A percentile compares a stretch with the other conserved stretches of the same genome.
phyloP scores from a whole-genome alignment of 2,797 vertebrate species.

The Tympanoctomys barrerae region DNA sequence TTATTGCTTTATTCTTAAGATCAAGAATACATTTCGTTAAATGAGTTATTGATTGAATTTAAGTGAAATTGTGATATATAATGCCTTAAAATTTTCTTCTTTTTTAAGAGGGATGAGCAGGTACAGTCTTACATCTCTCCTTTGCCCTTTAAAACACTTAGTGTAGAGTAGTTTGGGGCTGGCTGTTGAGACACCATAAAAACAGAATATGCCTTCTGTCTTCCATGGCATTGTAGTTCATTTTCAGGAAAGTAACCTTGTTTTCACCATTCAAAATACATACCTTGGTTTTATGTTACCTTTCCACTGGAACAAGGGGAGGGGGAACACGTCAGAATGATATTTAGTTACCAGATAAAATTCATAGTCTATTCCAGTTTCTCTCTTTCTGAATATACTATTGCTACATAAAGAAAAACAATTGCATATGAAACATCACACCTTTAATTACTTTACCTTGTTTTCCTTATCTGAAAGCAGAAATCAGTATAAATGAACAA shows the following conservation, averaged over 20 bases:
- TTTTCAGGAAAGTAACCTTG: neutral
- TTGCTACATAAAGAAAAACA: neutral
- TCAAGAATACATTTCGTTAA: neutral
- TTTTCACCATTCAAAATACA: neutral
- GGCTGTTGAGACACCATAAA: neutral
- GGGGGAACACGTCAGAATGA: neutral
- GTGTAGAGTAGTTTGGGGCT: neutral
- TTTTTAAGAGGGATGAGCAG: neutral
- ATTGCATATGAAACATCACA: neutral
- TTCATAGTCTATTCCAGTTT: neutral
- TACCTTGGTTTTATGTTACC: neutral
- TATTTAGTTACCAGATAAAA: neutral
- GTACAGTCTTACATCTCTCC: neutral
- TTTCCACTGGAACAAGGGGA: constrained; percentile 43
- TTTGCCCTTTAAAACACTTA: neutral
- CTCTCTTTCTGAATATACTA: constrained; percentile 11
- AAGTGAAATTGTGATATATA: constrained; percentile 9
- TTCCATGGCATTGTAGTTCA: neutral
- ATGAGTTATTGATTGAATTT: neutral
- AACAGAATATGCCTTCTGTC: neutral
- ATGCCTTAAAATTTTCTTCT: neutral
- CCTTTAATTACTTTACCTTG: neutral
- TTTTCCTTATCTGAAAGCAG: constrained; percentile 39
- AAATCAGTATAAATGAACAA: neutral
- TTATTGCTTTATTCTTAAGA: neutral